Conservation (phyloP, 2,797 vertebrate genomes). For the Valencia hispanica region DNA sequence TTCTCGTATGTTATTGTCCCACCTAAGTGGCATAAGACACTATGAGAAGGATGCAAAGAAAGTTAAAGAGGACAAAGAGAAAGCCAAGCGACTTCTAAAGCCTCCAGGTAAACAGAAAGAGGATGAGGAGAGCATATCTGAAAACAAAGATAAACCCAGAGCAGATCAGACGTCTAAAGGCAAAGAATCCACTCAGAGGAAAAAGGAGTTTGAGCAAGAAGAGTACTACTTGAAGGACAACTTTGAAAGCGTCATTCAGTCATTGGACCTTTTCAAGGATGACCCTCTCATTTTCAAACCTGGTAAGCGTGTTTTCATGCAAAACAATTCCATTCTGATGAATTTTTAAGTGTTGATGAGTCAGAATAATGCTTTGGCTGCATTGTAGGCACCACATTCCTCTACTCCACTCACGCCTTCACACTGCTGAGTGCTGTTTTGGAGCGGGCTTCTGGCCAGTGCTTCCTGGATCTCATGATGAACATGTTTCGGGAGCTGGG, state of each 20-base stretch:
- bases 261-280: slow-evolving; percentile 93
- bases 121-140: slow-evolving; percentile 65
- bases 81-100: slow-evolving; percentile 83
- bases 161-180: slow-evolving; percentile 64
- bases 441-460: slow-evolving; percentile 88
- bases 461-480: slow-evolving; percentile 92
- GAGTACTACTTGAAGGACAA: slow-evolving; percentile 95
- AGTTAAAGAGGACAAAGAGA: slow-evolving; percentile 87
- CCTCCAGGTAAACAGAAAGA: slow-evolving; percentile 49
- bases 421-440: slow-evolving; percentile 92
- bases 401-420: slow-evolving; percentile 96
- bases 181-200: slow-evolving; percentile 76
- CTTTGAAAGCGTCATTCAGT: slow-evolving; percentile 88
- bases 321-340: background rate
- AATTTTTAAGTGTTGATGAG: background rate
- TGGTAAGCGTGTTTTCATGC: slow-evolving; percentile 76
- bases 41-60: slow-evolving; percentile 94
- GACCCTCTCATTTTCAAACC: slow-evolving; percentile 96
- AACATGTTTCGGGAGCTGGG: slow-evolving; percentile 92
- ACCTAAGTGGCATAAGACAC: slow-evolving; percentile 96
- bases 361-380: background rate
- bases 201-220: slow-evolving; percentile 89
- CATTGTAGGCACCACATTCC: slow-evolving; percentile 88
- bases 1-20: slow-evolving; percentile 90
- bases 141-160: slow-evolving; percentile 54